A percentile compares a stretch with the other conserved stretches of the same genome.
Evolutionary conservation across 2,888 invertebrate species (phyloP).

Genomic region (Synanthedon andrenaeformis): DNA sequence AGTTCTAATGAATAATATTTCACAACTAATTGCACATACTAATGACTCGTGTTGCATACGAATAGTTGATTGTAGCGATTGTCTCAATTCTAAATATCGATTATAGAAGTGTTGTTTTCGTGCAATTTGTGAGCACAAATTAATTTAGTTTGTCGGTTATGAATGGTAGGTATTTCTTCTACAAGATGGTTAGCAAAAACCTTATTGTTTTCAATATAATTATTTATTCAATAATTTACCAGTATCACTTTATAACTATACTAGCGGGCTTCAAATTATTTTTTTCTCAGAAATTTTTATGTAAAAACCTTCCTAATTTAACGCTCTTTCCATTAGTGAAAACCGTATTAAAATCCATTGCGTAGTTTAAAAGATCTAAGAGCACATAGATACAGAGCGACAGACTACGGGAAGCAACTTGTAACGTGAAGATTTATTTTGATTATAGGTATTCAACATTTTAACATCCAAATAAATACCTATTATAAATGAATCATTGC

Average conservation of each 20-base stretch:
- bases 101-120: constrained; percentile 16
- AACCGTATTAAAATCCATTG: too few relatives aligned
- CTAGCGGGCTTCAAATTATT: too few relatives aligned
- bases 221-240: neutral
- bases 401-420: too few relatives aligned
- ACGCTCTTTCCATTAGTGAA: too few relatives aligned
- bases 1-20: constrained; percentile 60
- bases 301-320: too few relatives aligned
- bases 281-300: too few relatives aligned
- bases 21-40: constrained; percentile 38
- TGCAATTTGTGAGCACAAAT: neutral
- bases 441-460: neutral
- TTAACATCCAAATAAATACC: neutral
- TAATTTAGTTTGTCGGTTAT: neutral
- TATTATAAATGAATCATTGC: too few relatives aligned
- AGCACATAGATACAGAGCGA: too few relatives aligned
- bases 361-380: too few relatives aligned
- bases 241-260: neutral
- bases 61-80: constrained; percentile 54
- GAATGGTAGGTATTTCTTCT: neutral
- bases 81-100: constrained; percentile 27
- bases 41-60: constrained; percentile 53
- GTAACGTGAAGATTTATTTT: neutral
- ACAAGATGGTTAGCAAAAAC: neutral
- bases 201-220: neutral